Evolutionary conservation across 2,113 vertebrate genomes (phyloP).

Genomic region (Toxostoma redivivum): DNA sequence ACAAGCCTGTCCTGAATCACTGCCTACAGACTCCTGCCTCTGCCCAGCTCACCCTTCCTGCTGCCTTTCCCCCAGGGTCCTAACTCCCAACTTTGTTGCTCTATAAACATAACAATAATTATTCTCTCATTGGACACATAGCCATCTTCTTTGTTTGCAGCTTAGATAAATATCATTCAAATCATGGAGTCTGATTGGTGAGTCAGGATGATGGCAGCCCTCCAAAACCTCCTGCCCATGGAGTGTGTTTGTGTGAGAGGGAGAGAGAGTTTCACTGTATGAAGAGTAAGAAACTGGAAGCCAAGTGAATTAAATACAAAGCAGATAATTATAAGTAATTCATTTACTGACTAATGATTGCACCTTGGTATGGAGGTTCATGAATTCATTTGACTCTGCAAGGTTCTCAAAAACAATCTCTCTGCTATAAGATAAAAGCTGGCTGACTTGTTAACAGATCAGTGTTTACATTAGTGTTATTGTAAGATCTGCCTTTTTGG

Average conservation of each 20-base stretch:
- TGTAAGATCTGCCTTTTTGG: neutral
- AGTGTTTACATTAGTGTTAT: neutral
- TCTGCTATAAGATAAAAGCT: conserved; percentile 20
- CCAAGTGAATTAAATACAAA: conserved; percentile 64
- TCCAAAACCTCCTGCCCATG: conserved; percentile 47
- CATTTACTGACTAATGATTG: conserved; percentile 73
- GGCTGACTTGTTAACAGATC: neutral
- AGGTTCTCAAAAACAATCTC: conserved; percentile 37
- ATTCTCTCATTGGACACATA: conserved; percentile 46
- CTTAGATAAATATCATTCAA: conserved; percentile 48
- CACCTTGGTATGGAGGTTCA: conserved; percentile 57
- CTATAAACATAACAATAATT: conserved; percentile 65
- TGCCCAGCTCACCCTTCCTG: conserved; percentile 28
- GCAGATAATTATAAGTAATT: conserved; percentile 69
- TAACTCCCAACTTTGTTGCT: conserved; percentile 51
- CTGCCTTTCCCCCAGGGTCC: conserved; percentile 45
- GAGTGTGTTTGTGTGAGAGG: conserved; percentile 17
- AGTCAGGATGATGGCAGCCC: conserved; percentile 34
- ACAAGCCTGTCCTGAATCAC: neutral
- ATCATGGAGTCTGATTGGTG: conserved; percentile 38
- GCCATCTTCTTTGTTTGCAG: conserved; percentile 60
- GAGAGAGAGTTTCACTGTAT: conserved; percentile 37
- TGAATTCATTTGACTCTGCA: conserved; percentile 36
- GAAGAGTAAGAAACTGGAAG: conserved; percentile 60
- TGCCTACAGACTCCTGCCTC: conserved; percentile 12